Evolutionary conservation across 2,113 vertebrate species (phyloP).

Genomic region (Marmota flaviventris): DNA sequence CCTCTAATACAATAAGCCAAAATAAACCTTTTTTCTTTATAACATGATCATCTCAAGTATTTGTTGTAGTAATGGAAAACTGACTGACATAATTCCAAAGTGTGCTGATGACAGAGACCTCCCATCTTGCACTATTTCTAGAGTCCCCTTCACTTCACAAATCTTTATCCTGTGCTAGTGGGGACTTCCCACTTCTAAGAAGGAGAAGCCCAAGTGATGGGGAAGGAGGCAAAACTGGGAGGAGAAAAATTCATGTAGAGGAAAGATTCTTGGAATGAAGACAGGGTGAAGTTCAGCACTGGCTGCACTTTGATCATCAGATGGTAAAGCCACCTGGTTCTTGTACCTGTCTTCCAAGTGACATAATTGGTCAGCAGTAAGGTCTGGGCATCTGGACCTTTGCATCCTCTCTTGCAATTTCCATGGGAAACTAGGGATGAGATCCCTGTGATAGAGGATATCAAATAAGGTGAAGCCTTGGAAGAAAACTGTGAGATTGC

Average conservation of each 20-base stretch:
- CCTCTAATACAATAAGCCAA: neutral
- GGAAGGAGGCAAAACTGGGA: neutral
- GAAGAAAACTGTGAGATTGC: neutral
- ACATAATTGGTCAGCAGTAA: neutral
- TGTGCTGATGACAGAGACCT: neutral
- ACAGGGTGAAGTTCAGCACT: neutral
- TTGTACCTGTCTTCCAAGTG: neutral
- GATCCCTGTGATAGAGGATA: neutral
- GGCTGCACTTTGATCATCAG: neutral
- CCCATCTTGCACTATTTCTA: neutral
- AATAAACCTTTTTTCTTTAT: neutral
- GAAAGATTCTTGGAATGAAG: neutral
- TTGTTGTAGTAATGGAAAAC: neutral
- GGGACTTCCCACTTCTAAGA: neutral
- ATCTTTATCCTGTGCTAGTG: too few species aligned
- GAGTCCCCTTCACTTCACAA: neutral
- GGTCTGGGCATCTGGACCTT: neutral
- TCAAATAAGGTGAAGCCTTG: neutral
- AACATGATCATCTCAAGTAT: neutral
- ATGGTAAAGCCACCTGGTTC: neutral
- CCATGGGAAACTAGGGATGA: neutral
- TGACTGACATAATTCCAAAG: neutral
- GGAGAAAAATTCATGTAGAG: neutral
- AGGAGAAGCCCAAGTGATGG: neutral
- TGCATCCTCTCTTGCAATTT: neutral